These are phyloP conservation scores for Epizoanthus stellaris DNA, from an alignment of 92 coral and sea anemone species.

Conservation along the genomic window DNA sequence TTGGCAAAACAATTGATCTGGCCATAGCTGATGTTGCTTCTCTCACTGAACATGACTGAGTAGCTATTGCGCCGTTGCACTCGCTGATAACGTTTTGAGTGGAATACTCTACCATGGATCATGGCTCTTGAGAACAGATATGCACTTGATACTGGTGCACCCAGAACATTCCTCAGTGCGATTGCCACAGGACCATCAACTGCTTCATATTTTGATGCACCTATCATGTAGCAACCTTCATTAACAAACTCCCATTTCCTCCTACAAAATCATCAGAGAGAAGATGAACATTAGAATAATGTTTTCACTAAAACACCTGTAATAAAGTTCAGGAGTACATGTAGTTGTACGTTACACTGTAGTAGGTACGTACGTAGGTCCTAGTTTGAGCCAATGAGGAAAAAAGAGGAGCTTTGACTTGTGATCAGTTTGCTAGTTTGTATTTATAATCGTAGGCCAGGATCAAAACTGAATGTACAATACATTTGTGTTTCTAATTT, in stretches of 20 bases:
- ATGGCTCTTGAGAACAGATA: conserved; percentile 35
- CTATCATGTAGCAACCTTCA: conserved; percentile 37
- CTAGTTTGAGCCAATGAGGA: no score
- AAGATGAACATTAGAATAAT: no score
- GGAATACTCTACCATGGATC: conserved; percentile 37
- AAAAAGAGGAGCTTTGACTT: no score
- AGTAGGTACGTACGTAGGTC: no score
- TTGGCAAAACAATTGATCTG: conserved; percentile 35
- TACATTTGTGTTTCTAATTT: no score
- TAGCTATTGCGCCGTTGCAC: conserved; percentile 33
- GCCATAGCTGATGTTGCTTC: background rate
- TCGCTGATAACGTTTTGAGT: conserved; percentile 24
- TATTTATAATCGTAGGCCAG: no score
- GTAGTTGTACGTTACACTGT: no score
- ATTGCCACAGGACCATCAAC: conserved; percentile 27
- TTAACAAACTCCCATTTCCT: conserved; percentile 47
- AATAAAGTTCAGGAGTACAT: no score
- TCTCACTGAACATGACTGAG: conserved; percentile 31
- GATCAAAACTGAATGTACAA: no score
- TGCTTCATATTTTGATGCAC: conserved; percentile 10
- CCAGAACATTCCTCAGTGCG: conserved; percentile 4
- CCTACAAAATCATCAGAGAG: background rate
- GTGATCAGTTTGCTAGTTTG: no score
- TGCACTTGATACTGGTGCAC: conserved; percentile 20
- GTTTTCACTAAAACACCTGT: no score